Evolutionary conservation across 2,113 vertebrate genomes (phyloP), one percentile per base, ranked within the genome.

Genomic region (Nesogale talazaci): DNA sequence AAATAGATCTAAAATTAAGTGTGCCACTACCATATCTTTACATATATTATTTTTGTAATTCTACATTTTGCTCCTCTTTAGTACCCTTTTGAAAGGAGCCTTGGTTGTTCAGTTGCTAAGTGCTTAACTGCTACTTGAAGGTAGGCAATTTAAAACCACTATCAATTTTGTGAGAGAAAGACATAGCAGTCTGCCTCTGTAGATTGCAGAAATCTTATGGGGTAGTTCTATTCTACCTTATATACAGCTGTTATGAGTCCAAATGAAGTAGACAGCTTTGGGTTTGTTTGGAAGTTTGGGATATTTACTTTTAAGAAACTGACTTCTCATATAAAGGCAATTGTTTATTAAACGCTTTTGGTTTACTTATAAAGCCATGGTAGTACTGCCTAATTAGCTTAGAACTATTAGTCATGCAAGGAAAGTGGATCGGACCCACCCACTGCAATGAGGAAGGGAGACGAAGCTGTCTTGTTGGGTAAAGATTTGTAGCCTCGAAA

Each of bases 31-130:
- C n/a, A 12, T 3, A 36, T 12, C 23, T 85, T 7, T 72, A 88
- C n/a, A 86, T 20, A 69, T 83, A n/a, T 91, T 79, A 61, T 67
- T 57, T 88, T 91, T 81, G 38, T 81, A 74, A 80, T 80, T 52
- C 36, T 57, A 74, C 59, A 89, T 80, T 88, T 95, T 94, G 52
- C 4, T 59, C 20, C 17, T 36, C 25, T 90, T 93, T 52, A 52
- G 46, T 52, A 52, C 46, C 46, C 78, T 11, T 56, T 74, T 88
- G 57, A 16, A 82, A 87, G 34, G 59, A 78, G 22, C 4, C n/a
- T 16, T 70, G 14, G 15, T 70, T 14, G 67, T 70, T 5, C 16
- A 61, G 22, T 61, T 12, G 65, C 31, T 69, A 31, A 69, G 23
- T 31, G 12, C 27, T 67, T 31, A 31, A 31, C 29, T 69, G 29